Evolutionary conservation across 2,113 vertebrate species (phyloP).

Genomic region (Scomber scombrus): DNA sequence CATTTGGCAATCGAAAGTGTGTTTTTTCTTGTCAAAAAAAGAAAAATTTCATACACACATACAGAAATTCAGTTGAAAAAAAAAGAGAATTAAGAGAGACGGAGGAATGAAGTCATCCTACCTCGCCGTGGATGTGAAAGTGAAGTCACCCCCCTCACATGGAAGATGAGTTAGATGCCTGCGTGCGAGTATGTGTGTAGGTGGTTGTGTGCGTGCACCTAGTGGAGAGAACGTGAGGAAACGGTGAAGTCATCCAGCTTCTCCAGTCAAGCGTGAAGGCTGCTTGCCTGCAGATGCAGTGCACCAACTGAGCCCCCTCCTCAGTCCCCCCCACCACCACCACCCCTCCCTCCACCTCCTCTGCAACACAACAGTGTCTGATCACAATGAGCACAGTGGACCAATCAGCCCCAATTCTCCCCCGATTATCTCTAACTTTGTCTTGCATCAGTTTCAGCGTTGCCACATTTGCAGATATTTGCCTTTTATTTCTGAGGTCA

Average conservation of each 20-base stretch:
- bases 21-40: not conserved
- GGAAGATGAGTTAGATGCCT: not conserved
- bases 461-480: not conserved
- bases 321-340: not conserved
- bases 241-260: constrained; percentile 73
- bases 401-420: constrained; percentile 28
- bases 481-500: not conserved
- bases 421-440: not conserved
- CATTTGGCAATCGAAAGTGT: not conserved
- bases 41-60: not conserved
- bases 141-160: constrained; percentile 51
- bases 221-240: constrained; percentile 42
- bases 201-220: constrained; percentile 9
- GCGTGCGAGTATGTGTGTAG: not conserved
- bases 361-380: constrained; percentile 51
- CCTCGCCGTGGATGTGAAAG: constrained; percentile 21
- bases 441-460: not conserved
- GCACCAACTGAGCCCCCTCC: constrained; percentile 32
- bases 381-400: constrained; percentile 45
- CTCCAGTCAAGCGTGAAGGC: constrained; percentile 67
- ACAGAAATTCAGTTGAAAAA: not conserved
- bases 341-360: not conserved
- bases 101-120: constrained; percentile 57
- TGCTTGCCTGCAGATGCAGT: constrained; percentile 59
- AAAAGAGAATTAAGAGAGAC: not conserved